Percentiles rank a stretch among this genome's conserved stretches.
Evolutionary conservation across 2,888 invertebrate species (phyloP).

Genomic region (Protodeltote pygarga): DNA sequence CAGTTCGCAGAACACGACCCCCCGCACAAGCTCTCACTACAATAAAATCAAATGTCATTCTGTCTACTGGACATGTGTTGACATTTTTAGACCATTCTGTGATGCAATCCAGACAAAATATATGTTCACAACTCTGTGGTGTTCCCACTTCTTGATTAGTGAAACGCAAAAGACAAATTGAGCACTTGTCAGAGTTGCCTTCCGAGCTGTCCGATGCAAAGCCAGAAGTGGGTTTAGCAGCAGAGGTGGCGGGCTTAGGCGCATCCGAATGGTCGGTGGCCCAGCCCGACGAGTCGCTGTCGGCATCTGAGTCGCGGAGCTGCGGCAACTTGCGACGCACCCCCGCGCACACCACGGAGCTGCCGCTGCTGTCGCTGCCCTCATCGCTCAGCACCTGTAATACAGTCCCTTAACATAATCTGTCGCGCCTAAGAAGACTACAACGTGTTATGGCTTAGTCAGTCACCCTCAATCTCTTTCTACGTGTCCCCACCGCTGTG

Average conservation of each 20-base stretch:
- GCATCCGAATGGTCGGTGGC: constrained; percentile 59
- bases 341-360: constrained; percentile 64
- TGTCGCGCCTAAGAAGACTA: neutral
- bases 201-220: constrained; percentile 88
- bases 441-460: constrained; percentile 21
- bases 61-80: constrained; percentile 97
- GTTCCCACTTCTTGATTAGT: constrained; percentile 93
- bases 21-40: constrained; percentile 90
- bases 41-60: constrained; percentile 92
- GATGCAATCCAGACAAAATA: constrained; percentile 96
- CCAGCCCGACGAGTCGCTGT: constrained; percentile 72
- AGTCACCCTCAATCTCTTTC: constrained; percentile 81
- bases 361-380: constrained; percentile 78
- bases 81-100: constrained; percentile 98
- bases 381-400: constrained; percentile 86
- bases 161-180: constrained; percentile 94
- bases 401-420: constrained; percentile 17
- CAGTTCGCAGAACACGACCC: constrained; percentile 89
- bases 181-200: constrained; percentile 93
- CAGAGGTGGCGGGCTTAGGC: constrained; percentile 28
- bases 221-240: constrained; percentile 59
- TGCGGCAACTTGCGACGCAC: constrained; percentile 69
- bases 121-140: constrained; percentile 95
- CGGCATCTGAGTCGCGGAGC: constrained; percentile 72
- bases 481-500: constrained; percentile 71